A percentile compares a stretch with the other conserved stretches of the same genome.
These are phyloP conservation scores for Zaprionus lineosus DNA, from an alignment of 2,888 invertebrate species.

Conservation along the genomic window DNA sequence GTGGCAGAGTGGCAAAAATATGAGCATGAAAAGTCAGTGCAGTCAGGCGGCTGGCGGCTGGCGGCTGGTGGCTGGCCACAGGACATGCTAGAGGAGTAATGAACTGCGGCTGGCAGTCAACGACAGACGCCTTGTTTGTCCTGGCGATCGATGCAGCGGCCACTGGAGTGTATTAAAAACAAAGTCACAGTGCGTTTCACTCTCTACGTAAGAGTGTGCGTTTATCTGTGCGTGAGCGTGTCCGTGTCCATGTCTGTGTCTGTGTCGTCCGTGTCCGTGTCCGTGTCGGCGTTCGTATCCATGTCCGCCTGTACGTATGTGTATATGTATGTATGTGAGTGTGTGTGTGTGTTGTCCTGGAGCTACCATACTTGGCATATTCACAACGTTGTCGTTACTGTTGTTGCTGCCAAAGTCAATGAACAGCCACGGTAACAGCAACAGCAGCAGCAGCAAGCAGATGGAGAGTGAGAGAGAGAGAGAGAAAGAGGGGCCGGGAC, in stretches of 20 bases:
- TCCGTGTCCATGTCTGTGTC: background rate
- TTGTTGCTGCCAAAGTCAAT: conserved; percentile 71
- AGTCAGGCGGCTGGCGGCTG: too few species aligned
- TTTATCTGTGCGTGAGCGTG: conserved; percentile 12
- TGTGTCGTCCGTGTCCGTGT: too few species aligned
- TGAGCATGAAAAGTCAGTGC: conserved; percentile 60
- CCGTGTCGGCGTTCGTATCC: too few species aligned
- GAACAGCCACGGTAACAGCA: conserved; percentile 51
- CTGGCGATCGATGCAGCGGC: conserved; percentile 68
- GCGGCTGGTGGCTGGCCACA: conserved; percentile 29
- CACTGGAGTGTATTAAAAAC: conserved; percentile 76
- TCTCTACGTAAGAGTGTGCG: background rate
- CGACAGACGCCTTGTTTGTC: conserved; percentile 67
- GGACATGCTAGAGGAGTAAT: conserved; percentile 67
- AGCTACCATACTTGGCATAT: conserved; percentile 12
- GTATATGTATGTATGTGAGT: conserved; percentile 9
- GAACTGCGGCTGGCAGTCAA: conserved; percentile 59
- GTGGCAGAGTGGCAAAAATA: too few species aligned
- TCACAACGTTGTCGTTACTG: conserved; percentile 31
- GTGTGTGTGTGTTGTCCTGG: conserved; percentile 39
- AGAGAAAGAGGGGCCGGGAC: too few species aligned
- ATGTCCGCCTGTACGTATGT: background rate
- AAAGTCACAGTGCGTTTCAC: conserved; percentile 63
- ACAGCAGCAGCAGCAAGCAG: background rate
- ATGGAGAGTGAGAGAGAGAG: too few species aligned